Base-by-base conservation (phyloP, 2,888 invertebrate species). In the Dermolepida albohirtum region DNA sequence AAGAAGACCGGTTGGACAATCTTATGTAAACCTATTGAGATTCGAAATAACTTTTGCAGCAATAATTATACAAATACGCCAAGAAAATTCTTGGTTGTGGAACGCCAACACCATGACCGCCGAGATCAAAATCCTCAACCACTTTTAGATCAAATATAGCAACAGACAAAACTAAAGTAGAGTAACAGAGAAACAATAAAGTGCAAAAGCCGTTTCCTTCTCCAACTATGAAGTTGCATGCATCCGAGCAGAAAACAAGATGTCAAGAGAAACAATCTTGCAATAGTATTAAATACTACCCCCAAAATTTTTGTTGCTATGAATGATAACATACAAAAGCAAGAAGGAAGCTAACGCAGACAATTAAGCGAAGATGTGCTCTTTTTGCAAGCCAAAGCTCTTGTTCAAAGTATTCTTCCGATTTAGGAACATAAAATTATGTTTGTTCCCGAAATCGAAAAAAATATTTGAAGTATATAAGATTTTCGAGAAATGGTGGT, bases 21-120 rank as follows among this genome's bases (percentile, higher is more conserved):
- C 10, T 17, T 66, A 12, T 57, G 43, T 17, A 57, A 47, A 6
- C 59, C 59, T 1, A 54, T 66, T 14, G 51, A 47, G 12, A 50
- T 57, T 8, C 50, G 44, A 44, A 50, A 51, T 29, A 52, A 12
- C 34, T 69, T n/a, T 66, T 66, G 7, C 65, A 69, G 44, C 69
- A 63, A 34, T 59, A 69, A 2, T 47, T 69, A 40, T 66, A 69
- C 52, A 69, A 69, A 27, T 69, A 59, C 22, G 69, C 69, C 14
- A 69, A 69, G n/a, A 66, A 69, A 41, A 22, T 69, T n/a, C 22
- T 69, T 16, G 65, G 65, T 2, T 65, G 59, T 12, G 64, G 41
- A 41, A 59, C 64, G 7, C 43, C 47, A 8, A 59, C 63, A 2
- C 59, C 66, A 12, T 34, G 57, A 17, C 29, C 66, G 0, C 66